Evolutionary conservation across 1,140 invertebrate genomes (phyloP).

Genomic region (Spodoptera frugiperda): DNA sequence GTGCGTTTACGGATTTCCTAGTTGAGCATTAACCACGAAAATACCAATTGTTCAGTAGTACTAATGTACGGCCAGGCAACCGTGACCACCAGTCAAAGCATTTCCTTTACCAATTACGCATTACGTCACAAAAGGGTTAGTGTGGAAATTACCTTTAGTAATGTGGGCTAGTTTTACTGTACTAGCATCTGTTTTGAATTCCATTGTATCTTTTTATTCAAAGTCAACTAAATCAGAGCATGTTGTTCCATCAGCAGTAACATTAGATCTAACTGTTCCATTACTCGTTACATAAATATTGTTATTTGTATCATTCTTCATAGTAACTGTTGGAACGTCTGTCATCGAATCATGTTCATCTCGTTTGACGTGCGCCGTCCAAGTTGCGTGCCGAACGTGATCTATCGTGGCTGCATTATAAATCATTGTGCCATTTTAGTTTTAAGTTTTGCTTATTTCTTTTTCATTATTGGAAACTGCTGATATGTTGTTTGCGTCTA

Average conservation of each 20-base stretch:
- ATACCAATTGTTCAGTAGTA: constrained; percentile 10
- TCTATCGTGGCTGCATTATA: constrained; percentile 9
- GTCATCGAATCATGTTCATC: constrained; percentile 26
- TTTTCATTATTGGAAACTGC: constrained; percentile 8
- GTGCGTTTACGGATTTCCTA: constrained; percentile 17
- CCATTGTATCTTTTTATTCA: constrained; percentile 1
- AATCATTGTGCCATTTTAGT: constrained; percentile 29
- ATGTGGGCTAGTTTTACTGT: constrained; percentile 3
- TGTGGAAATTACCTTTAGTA: constrained; percentile 30
- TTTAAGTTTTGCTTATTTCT: constrained; percentile 11
- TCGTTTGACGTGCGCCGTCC: background rate
- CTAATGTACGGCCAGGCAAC: constrained; percentile 15
- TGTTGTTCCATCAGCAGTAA: background rate
- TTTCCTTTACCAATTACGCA: constrained; percentile 20
- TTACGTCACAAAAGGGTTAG: constrained; percentile 45
- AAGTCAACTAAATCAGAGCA: background rate
- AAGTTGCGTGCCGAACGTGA: constrained; percentile 24
- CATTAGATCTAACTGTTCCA: background rate
- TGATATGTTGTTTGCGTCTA: background rate
- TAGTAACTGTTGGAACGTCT: background rate
- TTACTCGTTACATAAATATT: background rate
- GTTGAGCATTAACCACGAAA: background rate
- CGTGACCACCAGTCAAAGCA: constrained; percentile 26
- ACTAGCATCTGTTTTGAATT: background rate
- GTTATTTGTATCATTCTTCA: background rate